Evolutionary conservation across 2,888 invertebrate genomes (phyloP).

Genomic region (Diaprepes abbreviatus): DNA sequence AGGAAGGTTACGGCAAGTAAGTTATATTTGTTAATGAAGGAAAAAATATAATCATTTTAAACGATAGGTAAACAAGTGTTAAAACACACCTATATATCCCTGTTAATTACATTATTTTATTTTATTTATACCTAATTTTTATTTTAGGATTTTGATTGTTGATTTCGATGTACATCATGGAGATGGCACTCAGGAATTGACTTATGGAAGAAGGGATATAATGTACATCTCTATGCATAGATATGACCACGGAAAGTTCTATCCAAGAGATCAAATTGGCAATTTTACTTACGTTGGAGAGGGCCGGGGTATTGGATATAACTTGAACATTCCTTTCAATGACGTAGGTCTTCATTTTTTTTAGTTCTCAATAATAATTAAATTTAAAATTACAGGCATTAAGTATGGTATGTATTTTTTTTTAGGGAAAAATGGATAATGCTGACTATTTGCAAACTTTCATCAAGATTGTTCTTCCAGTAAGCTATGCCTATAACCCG

Average conservation of each 20-base stretch:
- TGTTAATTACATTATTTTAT: no score
- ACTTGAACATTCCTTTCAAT: constrained; percentile 95
- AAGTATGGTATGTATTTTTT: no score
- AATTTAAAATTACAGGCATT: no score
- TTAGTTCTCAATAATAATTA: no score
- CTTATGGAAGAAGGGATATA: constrained; percentile 82
- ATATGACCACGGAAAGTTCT: constrained; percentile 90
- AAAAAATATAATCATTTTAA: no score
- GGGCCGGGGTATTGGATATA: constrained; percentile 82
- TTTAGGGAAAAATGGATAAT: constrained; percentile 91
- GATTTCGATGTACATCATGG: constrained; percentile 99
- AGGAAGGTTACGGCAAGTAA: constrained; percentile 73
- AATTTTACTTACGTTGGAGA: constrained; percentile 78
- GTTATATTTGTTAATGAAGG: no score
- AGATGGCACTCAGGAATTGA: constrained; percentile 89
- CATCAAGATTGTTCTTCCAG: constrained; percentile 89
- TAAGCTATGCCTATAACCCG: constrained; percentile 90
- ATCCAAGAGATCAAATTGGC: constrained; percentile 80
- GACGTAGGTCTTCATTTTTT: no score
- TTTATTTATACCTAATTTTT: no score
- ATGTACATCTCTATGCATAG: constrained; percentile 94
- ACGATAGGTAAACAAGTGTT: no score
- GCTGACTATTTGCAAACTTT: constrained; percentile 91
- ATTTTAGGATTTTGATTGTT: constrained; percentile 77
- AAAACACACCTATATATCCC: no score